Evolutionary conservation across 2,797 vertebrate species (phyloP), one percentile per base, ranked within the genome.

Genomic region (Neoniphon sammara): DNA sequence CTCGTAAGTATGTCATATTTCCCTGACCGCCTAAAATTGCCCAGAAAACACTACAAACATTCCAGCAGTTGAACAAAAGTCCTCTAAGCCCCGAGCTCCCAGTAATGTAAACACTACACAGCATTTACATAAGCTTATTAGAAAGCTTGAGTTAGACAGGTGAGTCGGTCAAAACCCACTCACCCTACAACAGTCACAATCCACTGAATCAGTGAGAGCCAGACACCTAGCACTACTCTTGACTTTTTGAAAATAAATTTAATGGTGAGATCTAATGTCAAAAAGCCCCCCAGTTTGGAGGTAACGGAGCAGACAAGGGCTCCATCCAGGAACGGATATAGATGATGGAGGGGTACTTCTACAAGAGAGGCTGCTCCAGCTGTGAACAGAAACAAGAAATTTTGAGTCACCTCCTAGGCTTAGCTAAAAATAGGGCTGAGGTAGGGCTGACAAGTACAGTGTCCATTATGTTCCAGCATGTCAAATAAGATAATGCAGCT

Each of bases 201-300:
- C 34, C 34, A 50, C 7, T 55, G 53, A 25, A 11, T 21, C 17
- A 11, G 42, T 6, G 31, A 60, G 6, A 50, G n/a, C n/a, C 49
- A 18, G 61, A 4, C 7, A 31, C 14, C 12, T 20, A 17, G 14
- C 3, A 8, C 18, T 5, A 50, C 31, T 1, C 15, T 9, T 7
- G 68, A 61, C 15, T 12, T 59, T n/a, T 34, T 49, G 5, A 75
- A 62, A 7, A 2, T 68, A 5, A 59, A 47, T 17, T 20, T 68
- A 0, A 23, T 62, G 31, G 50, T 68, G 3, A 75, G 30, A 44
- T 34, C 56, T 36, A 65, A 62, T 11, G 31, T 62, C 11, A 68
- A 61, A 55, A 75, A 23, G 25, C 63, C 73, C 34, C 50, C 8
- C 55, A 61, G 64, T 75, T 67, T 3, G 54, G 20, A 15, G 49